Evolutionary conservation across 2,113 vertebrate genomes (phyloP), one percentile per base, ranked within the genome.

Genomic region (Aldabrachelys gigantea): DNA sequence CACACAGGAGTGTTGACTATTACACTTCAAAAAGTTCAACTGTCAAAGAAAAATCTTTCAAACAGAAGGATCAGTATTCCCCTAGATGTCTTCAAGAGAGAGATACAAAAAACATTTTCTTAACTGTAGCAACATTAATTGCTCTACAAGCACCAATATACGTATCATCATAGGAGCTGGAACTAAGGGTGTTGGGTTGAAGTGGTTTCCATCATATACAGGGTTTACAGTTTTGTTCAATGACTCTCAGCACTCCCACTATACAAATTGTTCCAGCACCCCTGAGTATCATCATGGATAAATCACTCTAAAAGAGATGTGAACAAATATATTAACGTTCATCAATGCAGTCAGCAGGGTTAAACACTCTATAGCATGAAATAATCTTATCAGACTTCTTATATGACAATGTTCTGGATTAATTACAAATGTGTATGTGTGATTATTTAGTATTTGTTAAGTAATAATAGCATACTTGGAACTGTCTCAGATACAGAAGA

Each of bases 41-140:
- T 88, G 53, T 78, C 65, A 82, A 90, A 96, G 79, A 81, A 95
- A 88, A 72, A 93, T 87, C 88, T 95, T 97, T 93, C 93, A 94
- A 94, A 84, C 56, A 90, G 16, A 95, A 94, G 90, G 87, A 94
- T 94, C 88, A 90, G 78, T 92, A 87, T 89, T 97, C 90, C 82
- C 88, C 93, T 94, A 86, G 92, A 93, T 96, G 90, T 88, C 89
- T 87, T 93, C 92, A 92, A 78, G 93, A 97, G 95, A 96, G 92
- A 83, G 38, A 92, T 89, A 92, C 95, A 96, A 97, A 97, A 96
- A 95, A 92, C n/a, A 87, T 96, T 95, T 96, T 92, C 84, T 91
- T 93, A 95, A 56, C 90, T 93, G 92, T 96, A 96, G 83, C 91
- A 96, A 94, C 93, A 96, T 97, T 94, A 97, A 97, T 96, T 97